Percentiles rank a stretch among this genome's conserved stretches.
phyloP scores from a whole-genome alignment of 2,888 invertebrate species.

The Macaria notata region DNA sequence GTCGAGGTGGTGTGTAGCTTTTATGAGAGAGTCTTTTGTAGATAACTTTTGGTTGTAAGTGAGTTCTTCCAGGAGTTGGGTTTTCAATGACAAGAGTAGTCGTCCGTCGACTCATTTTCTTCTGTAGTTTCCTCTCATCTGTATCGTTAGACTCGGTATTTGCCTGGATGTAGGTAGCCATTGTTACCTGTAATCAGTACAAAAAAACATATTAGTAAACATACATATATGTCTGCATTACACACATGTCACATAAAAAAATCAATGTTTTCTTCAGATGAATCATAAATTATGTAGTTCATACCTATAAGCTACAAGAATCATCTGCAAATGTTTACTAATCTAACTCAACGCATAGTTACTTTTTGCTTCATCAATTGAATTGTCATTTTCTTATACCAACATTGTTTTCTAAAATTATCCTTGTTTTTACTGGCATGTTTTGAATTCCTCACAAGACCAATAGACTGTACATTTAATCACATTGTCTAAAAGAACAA shows the following conservation, averaged over 20 bases:
- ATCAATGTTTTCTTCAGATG: no score
- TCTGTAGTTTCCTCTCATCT: constrained; percentile 32
- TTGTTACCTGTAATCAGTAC: constrained; percentile 58
- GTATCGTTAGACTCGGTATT: constrained; percentile 38
- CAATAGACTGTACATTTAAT: neutral
- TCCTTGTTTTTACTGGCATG: no score
- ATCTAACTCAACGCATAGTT: no score
- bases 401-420: neutral
- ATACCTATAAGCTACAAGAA: no score
- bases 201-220: constrained; percentile 3
- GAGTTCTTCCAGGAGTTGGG: constrained; percentile 45
- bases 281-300: no score
- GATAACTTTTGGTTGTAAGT: constrained; percentile 54
- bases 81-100: constrained; percentile 56
- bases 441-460: neutral
- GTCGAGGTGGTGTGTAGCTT: constrained; percentile 44
- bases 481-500: neutral
- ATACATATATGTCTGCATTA: no score
- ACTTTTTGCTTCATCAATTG: no score
- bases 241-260: no score
- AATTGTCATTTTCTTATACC: no score
- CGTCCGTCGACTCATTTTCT: constrained; percentile 51
- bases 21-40: constrained; percentile 49
- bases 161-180: constrained; percentile 47
- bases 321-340: no score